Conservation (phyloP, 2,888 invertebrate species). For the Philhelius pedissequus region DNA sequence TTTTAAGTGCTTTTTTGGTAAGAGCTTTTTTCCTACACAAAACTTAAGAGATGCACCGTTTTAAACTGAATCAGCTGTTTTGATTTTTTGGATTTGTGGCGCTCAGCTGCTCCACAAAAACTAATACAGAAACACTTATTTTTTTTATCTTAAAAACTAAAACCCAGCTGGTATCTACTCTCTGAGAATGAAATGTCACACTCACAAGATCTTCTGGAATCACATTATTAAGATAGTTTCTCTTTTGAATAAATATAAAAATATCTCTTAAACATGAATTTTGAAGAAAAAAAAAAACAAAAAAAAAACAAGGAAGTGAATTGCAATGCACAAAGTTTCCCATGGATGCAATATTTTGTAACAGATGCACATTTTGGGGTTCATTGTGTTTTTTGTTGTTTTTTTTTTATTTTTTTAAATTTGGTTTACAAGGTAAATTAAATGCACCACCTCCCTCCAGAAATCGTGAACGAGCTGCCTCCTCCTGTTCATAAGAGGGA, state of each 20-base stretch:
- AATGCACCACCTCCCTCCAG: conserved; percentile 56
- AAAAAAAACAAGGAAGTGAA: conserved; percentile 64
- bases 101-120: background rate
- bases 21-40: background rate
- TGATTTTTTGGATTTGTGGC: background rate
- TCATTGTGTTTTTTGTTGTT: conserved; percentile 4
- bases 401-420: background rate
- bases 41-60: conserved; percentile 17
- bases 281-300: background rate
- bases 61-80: conserved; percentile 43
- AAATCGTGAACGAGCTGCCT: conserved; percentile 10
- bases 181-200: background rate
- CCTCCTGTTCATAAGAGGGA: background rate
- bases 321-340: conserved; percentile 54
- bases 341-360: conserved; percentile 65
- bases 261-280: background rate
- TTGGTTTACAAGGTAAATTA: conserved; percentile 43
- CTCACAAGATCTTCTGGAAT: conserved; percentile 36
- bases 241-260: background rate
- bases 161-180: background rate
- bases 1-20: background rate
- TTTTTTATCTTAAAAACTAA: background rate
- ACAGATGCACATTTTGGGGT: conserved; percentile 62
- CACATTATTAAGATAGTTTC: background rate
- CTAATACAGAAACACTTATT: background rate